Evolutionary conservation across 2,888 invertebrate genomes (phyloP).

Genomic region (Cordylochernes scorpioides): DNA sequence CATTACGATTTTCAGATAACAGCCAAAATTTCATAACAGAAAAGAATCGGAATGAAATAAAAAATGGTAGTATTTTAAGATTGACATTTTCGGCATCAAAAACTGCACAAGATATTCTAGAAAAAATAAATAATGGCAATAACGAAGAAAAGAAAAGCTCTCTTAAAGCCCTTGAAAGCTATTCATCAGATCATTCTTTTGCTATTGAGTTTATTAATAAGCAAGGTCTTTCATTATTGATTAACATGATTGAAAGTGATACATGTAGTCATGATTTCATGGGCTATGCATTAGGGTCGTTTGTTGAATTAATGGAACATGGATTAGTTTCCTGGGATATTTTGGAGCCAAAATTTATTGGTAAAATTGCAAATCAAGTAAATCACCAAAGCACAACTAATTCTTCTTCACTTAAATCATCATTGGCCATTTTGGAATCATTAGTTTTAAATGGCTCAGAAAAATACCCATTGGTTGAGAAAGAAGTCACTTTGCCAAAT

Average conservation of each 20-base stretch:
- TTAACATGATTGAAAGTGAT: conserved; percentile 40
- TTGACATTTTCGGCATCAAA: conserved; percentile 62
- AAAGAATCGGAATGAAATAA: conserved; percentile 72
- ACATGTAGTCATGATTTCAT: conserved; percentile 28
- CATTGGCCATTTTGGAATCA: conserved; percentile 68
- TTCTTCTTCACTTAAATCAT: conserved; percentile 56
- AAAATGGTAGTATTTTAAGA: conserved; percentile 63
- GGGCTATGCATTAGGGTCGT: conserved; percentile 51
- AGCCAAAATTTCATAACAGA: conserved; percentile 62
- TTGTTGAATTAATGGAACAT: conserved; percentile 83
- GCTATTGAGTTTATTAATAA: conserved; percentile 77
- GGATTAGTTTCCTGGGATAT: conserved; percentile 80
- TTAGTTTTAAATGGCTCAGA: conserved; percentile 60
- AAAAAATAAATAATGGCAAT: conserved; percentile 39
- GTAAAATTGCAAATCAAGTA: conserved; percentile 50
- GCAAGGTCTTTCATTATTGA: conserved; percentile 52
- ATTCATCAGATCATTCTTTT: conserved; percentile 67
- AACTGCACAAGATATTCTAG: conserved; percentile 55
- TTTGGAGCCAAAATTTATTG: conserved; percentile 57
- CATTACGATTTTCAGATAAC: conserved; percentile 62
- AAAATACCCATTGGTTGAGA: conserved; percentile 54
- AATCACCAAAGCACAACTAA: conserved; percentile 29
- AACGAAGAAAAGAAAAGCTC: conserved; percentile 22
- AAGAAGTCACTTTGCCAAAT: conserved; percentile 61
- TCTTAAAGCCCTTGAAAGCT: conserved; percentile 40